Evolutionary conservation across 2,797 vertebrate species (phyloP).

Genomic region (Schizothorax lantsangensis): DNA sequence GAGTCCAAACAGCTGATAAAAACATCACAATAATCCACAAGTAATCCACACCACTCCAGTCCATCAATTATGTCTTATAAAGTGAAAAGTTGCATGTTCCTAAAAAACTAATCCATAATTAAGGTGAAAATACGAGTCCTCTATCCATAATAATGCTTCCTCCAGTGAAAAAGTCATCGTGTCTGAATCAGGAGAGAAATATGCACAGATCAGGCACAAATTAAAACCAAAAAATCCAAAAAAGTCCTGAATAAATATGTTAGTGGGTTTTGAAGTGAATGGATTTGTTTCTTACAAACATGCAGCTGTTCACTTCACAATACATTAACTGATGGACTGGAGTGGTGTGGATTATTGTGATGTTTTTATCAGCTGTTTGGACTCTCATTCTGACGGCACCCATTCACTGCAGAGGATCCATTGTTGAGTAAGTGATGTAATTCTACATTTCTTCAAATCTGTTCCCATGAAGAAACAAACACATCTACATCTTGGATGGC

Average conservation of each 20-base stretch:
- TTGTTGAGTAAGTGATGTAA: not conserved
- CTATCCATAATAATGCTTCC: not conserved
- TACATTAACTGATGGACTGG: not conserved
- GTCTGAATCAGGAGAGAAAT: not conserved
- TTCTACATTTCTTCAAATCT: not conserved
- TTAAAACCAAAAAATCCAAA: no score
- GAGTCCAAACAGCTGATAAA: not conserved
- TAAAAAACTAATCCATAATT: no score
- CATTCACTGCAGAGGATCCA: not conserved
- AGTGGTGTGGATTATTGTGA: not conserved
- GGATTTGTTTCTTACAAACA: no score
- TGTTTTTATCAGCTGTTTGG: not conserved
- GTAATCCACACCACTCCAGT: not conserved
- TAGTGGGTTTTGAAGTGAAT: no score
- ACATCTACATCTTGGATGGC: not conserved
- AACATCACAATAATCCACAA: not conserved
- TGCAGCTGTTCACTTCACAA: not conserved
- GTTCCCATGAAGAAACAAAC: not conserved
- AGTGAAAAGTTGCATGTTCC: no score
- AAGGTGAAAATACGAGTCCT: not conserved
- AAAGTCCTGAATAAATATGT: no score
- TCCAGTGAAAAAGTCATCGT: not conserved
- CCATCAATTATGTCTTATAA: not conserved
- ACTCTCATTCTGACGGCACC: not conserved
- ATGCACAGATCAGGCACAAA: no score